Evolutionary conservation across 35 echinoderm and acorn worm species (phyloP).

Genomic region (Lytechinus pictus): DNA sequence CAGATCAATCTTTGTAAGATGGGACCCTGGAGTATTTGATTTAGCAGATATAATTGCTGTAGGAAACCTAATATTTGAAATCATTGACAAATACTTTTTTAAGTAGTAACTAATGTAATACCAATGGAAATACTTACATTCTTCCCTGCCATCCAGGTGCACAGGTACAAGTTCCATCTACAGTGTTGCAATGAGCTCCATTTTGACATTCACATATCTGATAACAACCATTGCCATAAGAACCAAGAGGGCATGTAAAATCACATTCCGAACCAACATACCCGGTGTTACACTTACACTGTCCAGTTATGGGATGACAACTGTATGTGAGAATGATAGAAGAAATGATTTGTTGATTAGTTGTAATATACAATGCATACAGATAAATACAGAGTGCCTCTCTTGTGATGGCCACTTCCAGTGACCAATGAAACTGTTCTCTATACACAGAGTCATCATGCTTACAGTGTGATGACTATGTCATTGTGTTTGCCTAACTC

Average conservation of each 20-base stretch:
- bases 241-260: slow-evolving; percentile 58
- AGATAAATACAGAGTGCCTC: neutral
- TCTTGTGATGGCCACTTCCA: too few species aligned
- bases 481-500: too few species aligned
- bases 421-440: too few species aligned
- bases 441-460: too few species aligned
- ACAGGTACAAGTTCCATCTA: slow-evolving; percentile 78
- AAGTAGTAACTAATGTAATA: neutral
- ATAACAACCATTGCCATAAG: slow-evolving; percentile 75
- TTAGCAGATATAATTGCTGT: too few species aligned
- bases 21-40: too few species aligned
- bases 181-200: slow-evolving; percentile 71
- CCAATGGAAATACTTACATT: slow-evolving; percentile 64
- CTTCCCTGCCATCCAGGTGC: slow-evolving; percentile 64
- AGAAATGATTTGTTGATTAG: neutral
- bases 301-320: slow-evolving; percentile 64
- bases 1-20: too few species aligned
- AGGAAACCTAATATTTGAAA: too few species aligned
- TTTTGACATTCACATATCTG: slow-evolving; percentile 78
- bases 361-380: neutral
- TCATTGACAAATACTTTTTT: neutral
- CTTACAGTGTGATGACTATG: too few species aligned
- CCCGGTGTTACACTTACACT: slow-evolving; percentile 86
- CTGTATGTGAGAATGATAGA: slow-evolving; percentile 40
- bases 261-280: slow-evolving; percentile 74